A percentile compares a stretch with the other conserved stretches of the same genome.
Conservation (phyloP, 2,888 invertebrate genomes). For the Polyommatus iphigenia region DNA sequence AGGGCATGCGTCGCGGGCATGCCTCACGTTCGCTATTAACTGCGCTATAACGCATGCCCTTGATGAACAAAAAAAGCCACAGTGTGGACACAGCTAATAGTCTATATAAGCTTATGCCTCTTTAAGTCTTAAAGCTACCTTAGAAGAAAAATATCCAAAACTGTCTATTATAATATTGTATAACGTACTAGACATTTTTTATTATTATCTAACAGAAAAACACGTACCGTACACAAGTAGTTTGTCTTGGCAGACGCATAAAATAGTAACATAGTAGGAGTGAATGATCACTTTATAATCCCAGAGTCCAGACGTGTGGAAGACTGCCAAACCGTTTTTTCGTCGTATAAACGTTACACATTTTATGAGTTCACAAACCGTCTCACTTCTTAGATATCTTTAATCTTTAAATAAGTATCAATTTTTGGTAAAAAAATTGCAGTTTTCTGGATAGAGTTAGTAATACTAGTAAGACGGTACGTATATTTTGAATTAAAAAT, state of each 20-base stretch:
- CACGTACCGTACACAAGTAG: background rate
- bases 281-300: conserved; percentile 2
- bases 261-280: background rate
- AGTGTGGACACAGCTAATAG: no score
- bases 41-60: no score
- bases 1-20: no score
- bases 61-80: no score
- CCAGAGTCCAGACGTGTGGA: background rate
- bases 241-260: conserved; percentile 8
- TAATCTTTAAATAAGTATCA: background rate
- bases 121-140: no score
- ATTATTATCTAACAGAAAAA: background rate
- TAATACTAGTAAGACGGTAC: no score
- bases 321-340: conserved; percentile 21
- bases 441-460: no score
- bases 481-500: no score
- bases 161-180: background rate
- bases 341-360: conserved; percentile 1
- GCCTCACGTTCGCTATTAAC: no score
- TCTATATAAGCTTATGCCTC: no score
- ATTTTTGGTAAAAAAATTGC: background rate
- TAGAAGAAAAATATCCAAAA: no score
- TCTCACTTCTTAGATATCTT: background rate
- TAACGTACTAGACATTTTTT: background rate
- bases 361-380: conserved; percentile 7